phyloP scores from a whole-genome alignment of 2,888 invertebrate species.

The Cryptocheilus praepositus region DNA sequence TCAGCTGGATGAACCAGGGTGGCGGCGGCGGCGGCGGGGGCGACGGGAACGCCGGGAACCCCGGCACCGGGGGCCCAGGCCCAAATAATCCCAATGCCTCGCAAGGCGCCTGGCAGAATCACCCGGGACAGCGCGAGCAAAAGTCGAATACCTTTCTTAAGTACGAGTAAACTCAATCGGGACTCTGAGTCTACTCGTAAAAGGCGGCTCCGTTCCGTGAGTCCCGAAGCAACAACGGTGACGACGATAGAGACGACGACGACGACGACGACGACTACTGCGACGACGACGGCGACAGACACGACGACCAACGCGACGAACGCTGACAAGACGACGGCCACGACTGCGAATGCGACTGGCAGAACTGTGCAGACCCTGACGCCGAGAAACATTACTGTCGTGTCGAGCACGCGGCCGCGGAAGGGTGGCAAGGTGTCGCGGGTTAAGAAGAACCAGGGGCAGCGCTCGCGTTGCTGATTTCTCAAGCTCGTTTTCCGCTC shows the following conservation, averaged over 20 bases:
- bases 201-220: slow-evolving; percentile 69
- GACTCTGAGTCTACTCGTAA: slow-evolving; percentile 70
- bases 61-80: slow-evolving; percentile 70
- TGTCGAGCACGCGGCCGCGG: background rate
- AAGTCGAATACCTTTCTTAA: slow-evolving; percentile 74
- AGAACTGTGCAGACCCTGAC: no score
- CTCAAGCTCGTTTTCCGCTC: no score
- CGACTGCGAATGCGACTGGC: no score
- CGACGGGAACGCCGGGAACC: slow-evolving; percentile 71
- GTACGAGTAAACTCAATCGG: slow-evolving; percentile 71
- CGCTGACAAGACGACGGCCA: no score
- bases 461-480: no score
- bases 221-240: slow-evolving; percentile 63
- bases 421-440: background rate
- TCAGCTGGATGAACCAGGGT: slow-evolving; percentile 86
- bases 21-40: slow-evolving; percentile 74
- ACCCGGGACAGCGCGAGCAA: slow-evolving; percentile 72
- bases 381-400: background rate
- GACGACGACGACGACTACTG: no score
- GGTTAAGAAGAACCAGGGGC: no score
- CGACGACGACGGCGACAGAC: no score
- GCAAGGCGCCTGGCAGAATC: slow-evolving; percentile 73
- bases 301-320: no score
- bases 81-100: slow-evolving; percentile 72
- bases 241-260: no score